Evolutionary conservation across 1,140 invertebrate genomes (phyloP).

Genomic region (Hycleus cichorii): DNA sequence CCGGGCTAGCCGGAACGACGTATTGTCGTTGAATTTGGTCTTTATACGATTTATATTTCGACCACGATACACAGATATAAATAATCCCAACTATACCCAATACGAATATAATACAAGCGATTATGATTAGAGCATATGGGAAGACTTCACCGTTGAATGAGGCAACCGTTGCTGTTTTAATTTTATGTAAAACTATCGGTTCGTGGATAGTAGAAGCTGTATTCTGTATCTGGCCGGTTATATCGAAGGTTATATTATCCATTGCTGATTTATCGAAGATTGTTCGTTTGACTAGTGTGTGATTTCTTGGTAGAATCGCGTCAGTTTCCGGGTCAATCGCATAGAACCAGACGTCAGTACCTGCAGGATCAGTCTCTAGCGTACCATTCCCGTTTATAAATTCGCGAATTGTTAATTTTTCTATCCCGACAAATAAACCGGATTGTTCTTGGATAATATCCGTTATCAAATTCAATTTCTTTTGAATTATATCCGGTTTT

Average conservation of each 20-base stretch:
- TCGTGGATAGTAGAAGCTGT: conserved; percentile 62
- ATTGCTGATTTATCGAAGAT: conserved; percentile 51
- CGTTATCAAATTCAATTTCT: conserved; percentile 55
- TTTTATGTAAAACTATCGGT: conserved; percentile 47
- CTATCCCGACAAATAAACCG: conserved; percentile 67
- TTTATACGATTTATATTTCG: conserved; percentile 80
- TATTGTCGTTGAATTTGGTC: conserved; percentile 66
- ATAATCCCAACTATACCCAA: conserved; percentile 78
- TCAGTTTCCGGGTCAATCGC: conserved; percentile 72
- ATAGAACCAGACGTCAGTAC: conserved; percentile 83
- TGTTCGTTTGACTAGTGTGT: conserved; percentile 54
- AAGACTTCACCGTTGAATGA: conserved; percentile 66
- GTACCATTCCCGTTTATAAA: conserved; percentile 64
- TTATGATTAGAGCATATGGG: conserved; percentile 77
- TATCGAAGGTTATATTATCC: conserved; percentile 57
- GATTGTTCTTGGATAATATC: conserved; percentile 66
- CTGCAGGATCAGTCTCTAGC: conserved; percentile 61
- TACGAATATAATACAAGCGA: conserved; percentile 79
- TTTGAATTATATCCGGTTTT: conserved; percentile 61
- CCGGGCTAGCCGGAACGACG: conserved; percentile 51
- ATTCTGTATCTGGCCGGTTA: conserved; percentile 55
- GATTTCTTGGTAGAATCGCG: conserved; percentile 63
- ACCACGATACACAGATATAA: conserved; percentile 88
- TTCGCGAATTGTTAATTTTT: conserved; percentile 64
- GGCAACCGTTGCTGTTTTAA: conserved; percentile 51